These are phyloP conservation scores for Scatophagus argus DNA, from an alignment of 2,113 vertebrate genomes.

Conservation along the genomic window DNA sequence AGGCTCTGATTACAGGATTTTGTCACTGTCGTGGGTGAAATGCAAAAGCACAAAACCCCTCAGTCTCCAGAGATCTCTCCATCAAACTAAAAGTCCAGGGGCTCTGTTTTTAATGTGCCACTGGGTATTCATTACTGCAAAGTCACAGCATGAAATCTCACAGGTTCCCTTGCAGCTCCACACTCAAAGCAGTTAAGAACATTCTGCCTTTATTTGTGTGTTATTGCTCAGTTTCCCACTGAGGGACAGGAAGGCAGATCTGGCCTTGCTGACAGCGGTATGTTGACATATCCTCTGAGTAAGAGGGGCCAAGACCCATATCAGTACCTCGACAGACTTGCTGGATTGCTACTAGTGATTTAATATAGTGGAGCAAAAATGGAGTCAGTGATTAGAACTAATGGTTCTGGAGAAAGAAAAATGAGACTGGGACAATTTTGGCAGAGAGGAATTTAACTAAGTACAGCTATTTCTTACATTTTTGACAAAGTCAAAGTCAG, in stretches of 20 bases:
- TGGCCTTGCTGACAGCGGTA: constrained; percentile 55
- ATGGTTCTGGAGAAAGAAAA: background rate
- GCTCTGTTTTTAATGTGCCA: constrained; percentile 6
- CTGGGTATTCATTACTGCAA: constrained; percentile 6
- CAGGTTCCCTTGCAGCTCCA: constrained; percentile 4
- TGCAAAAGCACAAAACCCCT: constrained; percentile 45
- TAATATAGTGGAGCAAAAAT: constrained; percentile 30
- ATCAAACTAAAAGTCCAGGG: constrained; percentile 52
- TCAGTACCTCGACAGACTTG: constrained; percentile 53
- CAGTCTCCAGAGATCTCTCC: constrained; percentile 59
- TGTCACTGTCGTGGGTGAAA: constrained; percentile 66
- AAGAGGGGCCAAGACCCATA: constrained; percentile 48
- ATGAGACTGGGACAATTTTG: background rate
- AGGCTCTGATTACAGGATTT: constrained; percentile 77
- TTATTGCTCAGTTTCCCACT: constrained; percentile 34
- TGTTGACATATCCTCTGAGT: constrained; percentile 60
- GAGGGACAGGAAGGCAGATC: constrained; percentile 49
- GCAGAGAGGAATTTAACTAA: background rate
- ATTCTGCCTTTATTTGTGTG: constrained; percentile 45
- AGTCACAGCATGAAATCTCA: constrained; percentile 22
- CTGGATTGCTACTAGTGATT: constrained; percentile 40
- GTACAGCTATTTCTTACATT: background rate
- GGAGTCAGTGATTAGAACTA: constrained; percentile 16
- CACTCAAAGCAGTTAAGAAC: constrained; percentile 22
- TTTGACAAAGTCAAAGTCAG: background rate